phyloP scores from a whole-genome alignment of 2,797 vertebrate species.

The Anguilla marmorata region DNA sequence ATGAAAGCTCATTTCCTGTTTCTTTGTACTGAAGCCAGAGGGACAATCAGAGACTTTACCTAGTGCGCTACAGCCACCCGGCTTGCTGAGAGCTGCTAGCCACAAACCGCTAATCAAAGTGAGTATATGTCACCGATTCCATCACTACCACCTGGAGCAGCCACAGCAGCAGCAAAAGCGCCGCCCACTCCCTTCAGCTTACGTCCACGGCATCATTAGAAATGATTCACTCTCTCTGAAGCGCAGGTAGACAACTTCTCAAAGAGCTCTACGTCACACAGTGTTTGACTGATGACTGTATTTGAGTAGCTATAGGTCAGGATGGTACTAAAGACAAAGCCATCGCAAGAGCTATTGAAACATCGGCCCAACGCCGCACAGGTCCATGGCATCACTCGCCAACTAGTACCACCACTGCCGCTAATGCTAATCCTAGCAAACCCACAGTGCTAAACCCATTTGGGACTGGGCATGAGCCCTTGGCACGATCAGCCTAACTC shows the following conservation, averaged over 20 bases:
- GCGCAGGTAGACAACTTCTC: too few relatives aligned
- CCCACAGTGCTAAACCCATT: conserved; percentile 51
- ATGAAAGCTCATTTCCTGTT: background rate
- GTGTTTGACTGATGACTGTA: background rate
- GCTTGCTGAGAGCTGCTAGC: background rate
- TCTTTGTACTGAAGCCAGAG: background rate
- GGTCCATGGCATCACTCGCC: conserved; percentile 23
- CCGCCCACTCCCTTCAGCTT: background rate
- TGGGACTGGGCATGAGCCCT: conserved; percentile 60
- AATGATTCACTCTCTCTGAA: background rate
- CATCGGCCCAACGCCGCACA: background rate
- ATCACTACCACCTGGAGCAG: background rate
- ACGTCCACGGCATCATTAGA: background rate
- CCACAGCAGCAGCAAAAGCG: background rate
- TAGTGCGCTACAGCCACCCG: background rate
- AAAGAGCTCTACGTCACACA: background rate
- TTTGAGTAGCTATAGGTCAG: background rate
- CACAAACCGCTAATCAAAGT: background rate
- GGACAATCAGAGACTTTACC: background rate
- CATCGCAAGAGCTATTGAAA: background rate
- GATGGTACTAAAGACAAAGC: background rate
- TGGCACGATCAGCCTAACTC: conserved; percentile 34
- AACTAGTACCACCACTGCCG: conserved; percentile 43
- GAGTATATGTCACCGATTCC: background rate
- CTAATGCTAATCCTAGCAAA: conserved; percentile 60